Conservation (phyloP, 2,888 invertebrate species). For the Monochamus alternatus region DNA sequence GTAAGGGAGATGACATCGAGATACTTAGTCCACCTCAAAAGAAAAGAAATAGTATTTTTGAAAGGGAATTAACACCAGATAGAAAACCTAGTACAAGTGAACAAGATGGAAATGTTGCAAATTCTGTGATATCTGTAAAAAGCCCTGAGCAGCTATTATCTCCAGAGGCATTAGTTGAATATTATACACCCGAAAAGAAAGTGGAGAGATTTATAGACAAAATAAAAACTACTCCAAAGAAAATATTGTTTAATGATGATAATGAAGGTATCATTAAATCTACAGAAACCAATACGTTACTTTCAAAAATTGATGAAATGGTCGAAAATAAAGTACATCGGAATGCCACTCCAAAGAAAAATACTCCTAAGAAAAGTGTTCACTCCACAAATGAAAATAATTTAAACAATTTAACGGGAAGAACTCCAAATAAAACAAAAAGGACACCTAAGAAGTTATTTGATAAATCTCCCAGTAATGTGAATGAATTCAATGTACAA, state of each 20-base stretch:
- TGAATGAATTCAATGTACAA: slow-evolving; percentile 65
- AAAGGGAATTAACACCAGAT: slow-evolving; percentile 12
- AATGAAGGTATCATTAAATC: background rate
- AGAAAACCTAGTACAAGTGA: slow-evolving; percentile 17
- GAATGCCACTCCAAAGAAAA: background rate
- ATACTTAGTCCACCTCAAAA: slow-evolving; percentile 35
- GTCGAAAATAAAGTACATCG: background rate
- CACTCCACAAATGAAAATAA: background rate
- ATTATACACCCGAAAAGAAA: slow-evolving; percentile 46
- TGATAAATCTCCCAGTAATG: slow-evolving; percentile 61
- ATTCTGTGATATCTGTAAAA: slow-evolving; percentile 45
- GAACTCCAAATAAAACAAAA: slow-evolving; percentile 42
- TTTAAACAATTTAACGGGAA: slow-evolving; percentile 23
- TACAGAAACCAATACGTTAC: background rate
- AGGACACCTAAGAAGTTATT: slow-evolving; percentile 61
- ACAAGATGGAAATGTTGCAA: slow-evolving; percentile 7
- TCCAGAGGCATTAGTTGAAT: slow-evolving; percentile 45
- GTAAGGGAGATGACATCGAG: slow-evolving; percentile 33
- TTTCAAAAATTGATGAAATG: slow-evolving; percentile 28
- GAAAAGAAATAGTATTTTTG: slow-evolving; percentile 22
- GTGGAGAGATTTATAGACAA: slow-evolving; percentile 33
- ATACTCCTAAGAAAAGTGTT: background rate
- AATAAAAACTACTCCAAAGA: slow-evolving; percentile 46
- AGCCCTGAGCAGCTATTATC: slow-evolving; percentile 52
- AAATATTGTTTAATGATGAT: slow-evolving; percentile 36